Evolutionary conservation across 2,113 vertebrate genomes (phyloP).

Genomic region (Tetraodon nigroviridis): DNA sequence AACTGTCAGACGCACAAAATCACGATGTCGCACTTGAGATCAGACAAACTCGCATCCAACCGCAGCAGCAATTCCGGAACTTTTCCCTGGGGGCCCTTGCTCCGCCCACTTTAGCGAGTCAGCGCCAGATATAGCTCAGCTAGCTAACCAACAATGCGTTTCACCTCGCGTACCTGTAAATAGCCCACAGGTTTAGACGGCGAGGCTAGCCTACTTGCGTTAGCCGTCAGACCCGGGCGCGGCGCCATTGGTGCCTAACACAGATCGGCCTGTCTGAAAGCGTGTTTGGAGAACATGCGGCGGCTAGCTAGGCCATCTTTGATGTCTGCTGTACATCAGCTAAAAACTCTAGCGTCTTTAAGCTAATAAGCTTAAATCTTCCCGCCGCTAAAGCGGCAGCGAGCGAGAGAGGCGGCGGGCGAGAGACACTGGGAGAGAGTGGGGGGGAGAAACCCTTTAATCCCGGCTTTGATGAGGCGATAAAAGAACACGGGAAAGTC

Average conservation of each 20-base stretch:
- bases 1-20: slow-evolving; percentile 45
- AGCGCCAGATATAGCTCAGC: too few relatives aligned
- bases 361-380: slow-evolving; percentile 78
- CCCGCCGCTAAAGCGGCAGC: slow-evolving; percentile 62
- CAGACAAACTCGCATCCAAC: slow-evolving; percentile 14
- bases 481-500: slow-evolving; percentile 52
- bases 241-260: slow-evolving; percentile 50
- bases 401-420: slow-evolving; percentile 21
- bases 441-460: slow-evolving; percentile 56
- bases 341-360: slow-evolving; percentile 70
- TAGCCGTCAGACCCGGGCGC: too few relatives aligned
- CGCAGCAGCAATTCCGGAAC: slow-evolving; percentile 4
- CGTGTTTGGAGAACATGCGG: slow-evolving; percentile 62
- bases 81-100: too few relatives aligned
- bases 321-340: slow-evolving; percentile 74
- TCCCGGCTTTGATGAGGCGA: slow-evolving; percentile 75
- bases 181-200: too few relatives aligned
- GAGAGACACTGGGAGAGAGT: slow-evolving; percentile 13
- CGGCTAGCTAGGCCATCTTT: slow-evolving; percentile 77
- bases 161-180: too few relatives aligned
- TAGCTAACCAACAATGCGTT: too few relatives aligned
- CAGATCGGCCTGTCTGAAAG: slow-evolving; percentile 58
- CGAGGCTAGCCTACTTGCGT: too few relatives aligned
- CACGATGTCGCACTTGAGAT: slow-evolving; percentile 34
- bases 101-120: too few relatives aligned